phyloP scores from a whole-genome alignment of 2,113 vertebrate genomes.

The Trogon surrucura region DNA sequence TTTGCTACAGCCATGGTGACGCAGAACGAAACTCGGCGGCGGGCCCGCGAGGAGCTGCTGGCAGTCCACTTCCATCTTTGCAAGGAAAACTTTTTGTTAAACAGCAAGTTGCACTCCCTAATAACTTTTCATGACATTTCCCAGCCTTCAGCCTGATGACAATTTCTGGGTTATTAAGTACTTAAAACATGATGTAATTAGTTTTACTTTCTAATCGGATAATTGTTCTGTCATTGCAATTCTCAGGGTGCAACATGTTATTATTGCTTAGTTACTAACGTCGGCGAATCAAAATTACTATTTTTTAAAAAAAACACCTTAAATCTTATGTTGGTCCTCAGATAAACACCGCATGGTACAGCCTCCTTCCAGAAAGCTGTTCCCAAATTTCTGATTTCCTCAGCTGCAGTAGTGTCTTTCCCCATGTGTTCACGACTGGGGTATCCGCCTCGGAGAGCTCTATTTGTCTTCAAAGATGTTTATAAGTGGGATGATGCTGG shows the following conservation, averaged over 20 bases:
- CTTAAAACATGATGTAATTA: slow-evolving; percentile 1
- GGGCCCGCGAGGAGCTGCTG: not conserved
- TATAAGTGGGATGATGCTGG: not conserved
- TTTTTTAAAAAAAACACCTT: not conserved
- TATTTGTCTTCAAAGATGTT: not conserved
- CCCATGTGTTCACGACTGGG: not conserved
- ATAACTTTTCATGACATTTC: not conserved
- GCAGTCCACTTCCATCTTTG: not conserved
- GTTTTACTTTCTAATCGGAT: slow-evolving; percentile 33
- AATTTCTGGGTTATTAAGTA: not conserved
- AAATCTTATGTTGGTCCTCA: not conserved
- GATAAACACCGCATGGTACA: not conserved
- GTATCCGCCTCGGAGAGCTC: not conserved
- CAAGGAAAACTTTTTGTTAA: not conserved
- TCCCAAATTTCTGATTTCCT: not conserved
- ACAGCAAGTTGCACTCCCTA: not conserved
- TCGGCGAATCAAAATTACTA: not conserved
- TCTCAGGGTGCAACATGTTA: not conserved
- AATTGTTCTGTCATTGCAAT: not conserved
- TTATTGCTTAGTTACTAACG: not conserved
- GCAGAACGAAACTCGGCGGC: accelerated
- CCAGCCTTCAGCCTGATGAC: not conserved
- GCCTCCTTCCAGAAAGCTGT: not conserved
- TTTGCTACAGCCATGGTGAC: not conserved
- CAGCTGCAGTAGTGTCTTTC: not conserved